Conservation (phyloP, 1,140 invertebrate species). For the Forficula auricularia region DNA sequence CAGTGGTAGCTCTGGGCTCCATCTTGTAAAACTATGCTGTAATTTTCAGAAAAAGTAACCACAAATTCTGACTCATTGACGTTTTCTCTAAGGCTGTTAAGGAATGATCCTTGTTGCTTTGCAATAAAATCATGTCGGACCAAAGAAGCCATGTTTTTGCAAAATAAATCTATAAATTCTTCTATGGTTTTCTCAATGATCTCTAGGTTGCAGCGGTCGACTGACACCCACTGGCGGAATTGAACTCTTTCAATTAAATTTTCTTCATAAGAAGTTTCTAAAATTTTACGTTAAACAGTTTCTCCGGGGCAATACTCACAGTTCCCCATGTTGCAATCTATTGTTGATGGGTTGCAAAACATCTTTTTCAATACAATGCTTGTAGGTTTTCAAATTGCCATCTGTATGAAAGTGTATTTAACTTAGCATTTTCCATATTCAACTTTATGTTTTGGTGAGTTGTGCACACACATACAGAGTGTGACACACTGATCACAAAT, state of each 20-base stretch:
- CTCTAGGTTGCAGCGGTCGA: constrained; percentile 4
- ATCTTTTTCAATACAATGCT: constrained; percentile 7
- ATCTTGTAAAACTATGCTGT: constrained; percentile 17
- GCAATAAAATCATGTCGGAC: constrained; percentile 9
- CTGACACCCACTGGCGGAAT: constrained; percentile 6
- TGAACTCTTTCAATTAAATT: constrained; percentile 5
- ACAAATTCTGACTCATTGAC: constrained; percentile 8
- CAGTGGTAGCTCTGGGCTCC: constrained; percentile 17
- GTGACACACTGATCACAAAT: too few relatives aligned
- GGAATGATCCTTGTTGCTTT: constrained; percentile 6
- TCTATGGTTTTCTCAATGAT: constrained; percentile 9
- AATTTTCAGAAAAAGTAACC: constrained; percentile 18
- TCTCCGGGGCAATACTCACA: constrained; percentile 6
- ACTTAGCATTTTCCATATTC: constrained; percentile 7
- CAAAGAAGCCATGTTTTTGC: constrained; percentile 5
- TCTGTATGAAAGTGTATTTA: constrained; percentile 1
- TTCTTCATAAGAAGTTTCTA: constrained; percentile 1
- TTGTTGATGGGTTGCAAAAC: constrained; percentile 6
- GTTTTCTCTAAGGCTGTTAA: constrained; percentile 8
- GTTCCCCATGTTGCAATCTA: constrained; percentile 2
- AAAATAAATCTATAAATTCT: constrained; percentile 8
- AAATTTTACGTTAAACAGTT: neutral
- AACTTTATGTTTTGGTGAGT: constrained; percentile 13
- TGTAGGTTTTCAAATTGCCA: constrained; percentile 5
- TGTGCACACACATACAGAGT: constrained; percentile 10